Evolutionary conservation across 2,797 vertebrate genomes (phyloP).

Genomic region (Mareca strepera): DNA sequence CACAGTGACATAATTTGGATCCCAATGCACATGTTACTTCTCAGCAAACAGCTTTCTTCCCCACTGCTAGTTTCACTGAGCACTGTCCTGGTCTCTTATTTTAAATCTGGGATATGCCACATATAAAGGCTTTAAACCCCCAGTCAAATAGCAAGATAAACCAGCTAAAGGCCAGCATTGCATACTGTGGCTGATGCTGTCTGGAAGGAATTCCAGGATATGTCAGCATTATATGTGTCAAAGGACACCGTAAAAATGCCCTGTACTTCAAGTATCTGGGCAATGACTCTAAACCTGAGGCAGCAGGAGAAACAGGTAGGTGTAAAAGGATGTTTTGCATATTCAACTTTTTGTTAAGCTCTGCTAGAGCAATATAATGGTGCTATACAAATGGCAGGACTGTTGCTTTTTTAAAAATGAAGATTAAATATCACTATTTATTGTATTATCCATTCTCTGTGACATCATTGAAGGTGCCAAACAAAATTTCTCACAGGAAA

Average conservation of each 20-base stretch:
- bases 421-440: conserved; percentile 37
- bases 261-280: neutral
- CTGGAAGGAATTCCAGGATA: neutral
- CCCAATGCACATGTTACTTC: neutral
- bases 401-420: conserved; percentile 28
- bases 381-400: conserved; percentile 25
- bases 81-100: neutral
- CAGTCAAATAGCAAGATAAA: conserved; percentile 48
- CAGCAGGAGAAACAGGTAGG: neutral
- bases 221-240: neutral
- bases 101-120: neutral
- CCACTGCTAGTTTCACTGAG: neutral
- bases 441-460: neutral
- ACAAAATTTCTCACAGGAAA: neutral
- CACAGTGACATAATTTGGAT: neutral
- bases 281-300: neutral
- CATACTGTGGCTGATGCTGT: neutral
- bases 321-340: conserved; percentile 19
- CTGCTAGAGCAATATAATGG: conserved; percentile 9
- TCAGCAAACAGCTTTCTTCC: neutral
- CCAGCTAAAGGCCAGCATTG: conserved; percentile 43
- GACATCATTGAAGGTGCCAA: neutral
- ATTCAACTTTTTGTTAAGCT: conserved; percentile 25
- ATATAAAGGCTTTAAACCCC: conserved; percentile 26
- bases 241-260: neutral